phyloP scores from a whole-genome alignment of 2,797 vertebrate genomes.

The Triplophysa bombifrons region DNA sequence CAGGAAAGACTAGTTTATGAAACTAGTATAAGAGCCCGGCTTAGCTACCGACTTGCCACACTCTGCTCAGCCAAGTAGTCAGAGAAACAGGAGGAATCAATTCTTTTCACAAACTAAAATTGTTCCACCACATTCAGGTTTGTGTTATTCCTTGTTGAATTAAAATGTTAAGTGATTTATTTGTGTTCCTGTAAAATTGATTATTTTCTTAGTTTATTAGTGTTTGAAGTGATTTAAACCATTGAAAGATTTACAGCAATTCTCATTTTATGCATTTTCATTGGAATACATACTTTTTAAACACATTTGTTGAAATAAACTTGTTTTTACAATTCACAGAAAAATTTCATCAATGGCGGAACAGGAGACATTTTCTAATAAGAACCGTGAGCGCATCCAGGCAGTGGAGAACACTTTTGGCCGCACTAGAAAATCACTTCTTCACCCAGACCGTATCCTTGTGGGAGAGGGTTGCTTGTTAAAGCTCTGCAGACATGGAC shows the following conservation, averaged over 20 bases:
- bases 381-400: constrained; percentile 83
- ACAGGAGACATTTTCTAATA: constrained; percentile 68
- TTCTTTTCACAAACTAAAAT: neutral
- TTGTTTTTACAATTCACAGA: neutral
- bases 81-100: neutral
- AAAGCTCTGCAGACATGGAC: constrained; percentile 86
- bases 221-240: no score
- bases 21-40: neutral
- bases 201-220: neutral
- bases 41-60: neutral
- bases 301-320: neutral
- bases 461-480: constrained; percentile 86
- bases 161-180: neutral
- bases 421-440: constrained; percentile 75
- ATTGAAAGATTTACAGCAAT: no score
- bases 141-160: neutral
- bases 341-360: constrained; percentile 67
- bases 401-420: constrained; percentile 83
- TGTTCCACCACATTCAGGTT: constrained; percentile 9
- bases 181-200: neutral
- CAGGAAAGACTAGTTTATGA: constrained; percentile 24
- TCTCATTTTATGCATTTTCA: neutral
- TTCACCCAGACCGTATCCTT: constrained; percentile 79
- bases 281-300: neutral
- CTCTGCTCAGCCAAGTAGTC: neutral